phyloP scores from a whole-genome alignment of 2,797 vertebrate species.

The Leptoclinus maculatus region DNA sequence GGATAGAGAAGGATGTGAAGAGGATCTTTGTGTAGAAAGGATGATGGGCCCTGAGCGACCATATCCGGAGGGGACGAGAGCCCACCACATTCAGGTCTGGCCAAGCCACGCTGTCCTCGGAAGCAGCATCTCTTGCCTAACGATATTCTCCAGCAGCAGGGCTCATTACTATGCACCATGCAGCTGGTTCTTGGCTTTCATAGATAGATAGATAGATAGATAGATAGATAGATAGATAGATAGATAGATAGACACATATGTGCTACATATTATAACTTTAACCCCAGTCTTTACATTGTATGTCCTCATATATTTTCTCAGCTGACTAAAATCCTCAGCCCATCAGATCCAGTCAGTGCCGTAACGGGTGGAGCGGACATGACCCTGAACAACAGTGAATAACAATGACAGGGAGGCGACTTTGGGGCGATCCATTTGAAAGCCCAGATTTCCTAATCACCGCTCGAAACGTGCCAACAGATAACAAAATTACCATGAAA shows the following conservation, averaged over 20 bases:
- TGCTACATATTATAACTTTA: neutral
- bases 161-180: conserved; percentile 67
- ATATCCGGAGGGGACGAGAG: conserved; percentile 80
- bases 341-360: neutral
- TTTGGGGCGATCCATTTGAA: conserved; percentile 36
- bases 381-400: conserved; percentile 46
- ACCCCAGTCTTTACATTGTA: conserved; percentile 3
- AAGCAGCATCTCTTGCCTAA: conserved; percentile 80
- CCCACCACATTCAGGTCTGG: conserved; percentile 81
- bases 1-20: conserved; percentile 83
- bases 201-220: neutral
- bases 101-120: conserved; percentile 79
- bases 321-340: conserved; percentile 31
- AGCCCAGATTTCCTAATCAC: conserved; percentile 54
- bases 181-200: conserved; percentile 23
- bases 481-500: conserved; percentile 60
- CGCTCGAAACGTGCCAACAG: conserved; percentile 56
- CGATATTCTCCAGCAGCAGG: conserved; percentile 63
- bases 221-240: neutral
- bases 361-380: conserved; percentile 37
- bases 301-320: conserved; percentile 28
- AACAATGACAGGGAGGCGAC: conserved; percentile 42
- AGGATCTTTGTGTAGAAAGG: conserved; percentile 80
- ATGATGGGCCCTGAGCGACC: conserved; percentile 68
- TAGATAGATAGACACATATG: neutral